Percentiles rank a stretch among this genome's conserved stretches.
These are phyloP conservation scores for Sebastes fasciatus DNA, from an alignment of 2,113 vertebrate species.

Conservation along the genomic window DNA sequence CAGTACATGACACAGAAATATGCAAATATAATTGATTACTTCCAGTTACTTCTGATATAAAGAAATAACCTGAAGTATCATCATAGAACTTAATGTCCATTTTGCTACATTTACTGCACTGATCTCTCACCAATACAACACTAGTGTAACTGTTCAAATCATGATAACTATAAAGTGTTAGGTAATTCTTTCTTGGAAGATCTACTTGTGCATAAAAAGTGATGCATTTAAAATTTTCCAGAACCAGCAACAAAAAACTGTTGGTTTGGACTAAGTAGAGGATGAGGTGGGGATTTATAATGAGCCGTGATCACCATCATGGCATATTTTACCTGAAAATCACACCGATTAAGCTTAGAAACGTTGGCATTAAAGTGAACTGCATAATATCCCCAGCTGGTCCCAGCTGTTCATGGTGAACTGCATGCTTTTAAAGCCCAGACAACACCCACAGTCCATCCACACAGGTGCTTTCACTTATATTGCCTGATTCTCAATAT, in stretches of 20 bases:
- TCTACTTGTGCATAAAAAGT: not conserved
- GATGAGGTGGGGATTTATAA: not conserved
- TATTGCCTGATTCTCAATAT: not conserved
- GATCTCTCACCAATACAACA: not conserved
- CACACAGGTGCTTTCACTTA: not conserved
- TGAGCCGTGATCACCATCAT: not conserved
- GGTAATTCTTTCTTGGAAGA: not conserved
- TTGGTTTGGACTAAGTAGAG: not conserved
- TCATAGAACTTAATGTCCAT: not conserved
- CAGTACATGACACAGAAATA: not conserved
- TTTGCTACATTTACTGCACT: not conserved
- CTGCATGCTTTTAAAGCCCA: too few species aligned
- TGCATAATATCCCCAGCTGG: not conserved
- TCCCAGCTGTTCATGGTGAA: not conserved
- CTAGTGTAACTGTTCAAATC: not conserved
- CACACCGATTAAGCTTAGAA: not conserved
- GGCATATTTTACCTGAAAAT: not conserved
- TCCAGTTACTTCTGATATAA: not conserved
- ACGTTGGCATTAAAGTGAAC: not conserved
- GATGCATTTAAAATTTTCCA: not conserved
- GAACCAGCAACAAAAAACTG: too few species aligned
- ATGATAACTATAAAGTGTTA: too few species aligned
- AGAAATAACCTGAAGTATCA: not conserved
- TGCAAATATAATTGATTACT: conserved; percentile 16
- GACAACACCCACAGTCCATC: too few species aligned